phyloP scores from a whole-genome alignment of 2,113 vertebrate species.

The Oceanites oceanicus region DNA sequence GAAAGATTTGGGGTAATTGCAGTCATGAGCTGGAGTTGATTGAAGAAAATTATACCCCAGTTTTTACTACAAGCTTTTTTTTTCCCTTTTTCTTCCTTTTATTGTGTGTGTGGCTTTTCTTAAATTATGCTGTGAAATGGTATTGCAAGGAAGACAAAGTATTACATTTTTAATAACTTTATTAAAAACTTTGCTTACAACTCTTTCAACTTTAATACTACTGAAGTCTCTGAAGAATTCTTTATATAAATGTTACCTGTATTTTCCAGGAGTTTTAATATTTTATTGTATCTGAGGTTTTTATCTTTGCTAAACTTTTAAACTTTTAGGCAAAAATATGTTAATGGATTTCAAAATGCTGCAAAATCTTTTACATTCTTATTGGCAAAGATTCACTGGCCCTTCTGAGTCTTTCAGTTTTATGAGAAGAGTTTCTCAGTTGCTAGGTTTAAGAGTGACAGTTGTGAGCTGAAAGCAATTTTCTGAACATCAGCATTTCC shows the following conservation, averaged over 20 bases:
- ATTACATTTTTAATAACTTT: conserved; percentile 40
- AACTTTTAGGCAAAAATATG: background rate
- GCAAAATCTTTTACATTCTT: background rate
- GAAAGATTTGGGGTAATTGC: conserved; percentile 90
- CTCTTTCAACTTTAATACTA: background rate
- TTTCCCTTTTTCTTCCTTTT: background rate
- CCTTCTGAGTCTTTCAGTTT: background rate
- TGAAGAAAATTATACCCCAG: conserved; percentile 92
- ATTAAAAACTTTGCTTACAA: background rate
- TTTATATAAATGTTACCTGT: background rate
- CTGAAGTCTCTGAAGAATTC: background rate
- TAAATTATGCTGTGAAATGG: conserved; percentile 58
- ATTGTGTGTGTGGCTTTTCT: conserved; percentile 62
- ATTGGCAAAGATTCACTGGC: background rate
- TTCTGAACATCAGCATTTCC: background rate
- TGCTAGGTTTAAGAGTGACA: background rate
- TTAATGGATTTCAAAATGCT: background rate
- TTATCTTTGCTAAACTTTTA: background rate
- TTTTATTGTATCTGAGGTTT: background rate
- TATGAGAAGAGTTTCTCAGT: background rate
- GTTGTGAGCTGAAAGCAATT: background rate
- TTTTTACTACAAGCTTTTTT: conserved; percentile 68
- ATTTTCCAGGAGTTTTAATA: background rate
- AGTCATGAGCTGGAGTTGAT: conserved; percentile 90
- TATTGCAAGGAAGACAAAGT: conserved; percentile 45